These are phyloP conservation scores for Malthinus seriepunctatus DNA, from an alignment of 2,888 invertebrate species.

Conservation along the genomic window DNA sequence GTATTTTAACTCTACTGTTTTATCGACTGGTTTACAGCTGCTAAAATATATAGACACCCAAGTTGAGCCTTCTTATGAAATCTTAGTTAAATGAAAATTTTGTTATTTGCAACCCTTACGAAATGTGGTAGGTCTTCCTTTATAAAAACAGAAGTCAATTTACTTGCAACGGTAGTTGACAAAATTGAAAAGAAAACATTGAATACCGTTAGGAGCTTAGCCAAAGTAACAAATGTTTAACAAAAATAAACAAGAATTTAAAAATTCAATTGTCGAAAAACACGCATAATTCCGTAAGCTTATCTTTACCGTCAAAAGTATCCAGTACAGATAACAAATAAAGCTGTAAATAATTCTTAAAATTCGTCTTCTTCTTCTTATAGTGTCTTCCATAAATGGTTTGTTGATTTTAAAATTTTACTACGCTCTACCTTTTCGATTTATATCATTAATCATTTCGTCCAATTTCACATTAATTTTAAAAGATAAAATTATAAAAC, in stretches of 20 bases:
- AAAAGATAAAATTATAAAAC: not conserved
- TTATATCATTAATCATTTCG: conserved; percentile 27
- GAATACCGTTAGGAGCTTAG: not conserved
- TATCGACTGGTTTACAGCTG: too few species aligned
- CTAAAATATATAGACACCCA: too few species aligned
- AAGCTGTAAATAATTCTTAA: conserved; percentile 29
- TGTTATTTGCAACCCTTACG: too few species aligned
- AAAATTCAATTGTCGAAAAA: conserved; percentile 2
- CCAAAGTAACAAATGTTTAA: not conserved
- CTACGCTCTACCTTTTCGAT: conserved; percentile 15
- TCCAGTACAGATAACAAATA: conserved; percentile 18
- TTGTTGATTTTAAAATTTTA: conserved; percentile 26
- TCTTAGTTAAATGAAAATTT: too few species aligned
- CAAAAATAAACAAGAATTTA: conserved; percentile 8
- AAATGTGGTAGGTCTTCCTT: too few species aligned
- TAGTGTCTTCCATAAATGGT: not conserved
- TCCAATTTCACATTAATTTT: conserved; percentile 20
- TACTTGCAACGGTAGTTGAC: conserved; percentile 4
- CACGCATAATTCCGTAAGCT: conserved; percentile 5
- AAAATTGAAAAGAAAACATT: conserved; percentile 3
- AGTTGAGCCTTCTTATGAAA: too few species aligned
- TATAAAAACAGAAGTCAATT: too few species aligned
- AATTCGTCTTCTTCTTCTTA: conserved; percentile 1
- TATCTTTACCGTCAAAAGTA: conserved; percentile 12
- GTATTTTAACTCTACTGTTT: too few species aligned